A percentile compares a stretch with the other conserved stretches of the same genome.
phyloP scores from a whole-genome alignment of 1,140 invertebrate species.

The Drosophila arawakana region DNA sequence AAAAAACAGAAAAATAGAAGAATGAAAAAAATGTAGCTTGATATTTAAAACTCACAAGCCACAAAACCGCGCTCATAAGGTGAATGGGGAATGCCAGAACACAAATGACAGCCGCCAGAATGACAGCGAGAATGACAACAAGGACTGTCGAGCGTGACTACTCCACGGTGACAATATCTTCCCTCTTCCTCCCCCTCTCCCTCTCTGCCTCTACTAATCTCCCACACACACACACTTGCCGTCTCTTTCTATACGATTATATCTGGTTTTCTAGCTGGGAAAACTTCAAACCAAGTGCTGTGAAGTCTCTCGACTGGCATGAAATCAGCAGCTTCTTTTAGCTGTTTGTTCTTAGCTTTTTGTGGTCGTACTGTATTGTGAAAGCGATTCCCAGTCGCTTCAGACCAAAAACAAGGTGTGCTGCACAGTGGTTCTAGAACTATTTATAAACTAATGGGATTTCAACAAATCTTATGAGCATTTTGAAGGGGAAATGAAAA shows the following conservation, averaged over 20 bases:
- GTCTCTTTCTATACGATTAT: conserved; percentile 2
- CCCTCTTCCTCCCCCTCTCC: neutral
- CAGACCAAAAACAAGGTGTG: conserved; percentile 43
- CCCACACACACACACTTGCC: too few species aligned
- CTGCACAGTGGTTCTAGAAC: conserved; percentile 22
- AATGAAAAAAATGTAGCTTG: conserved; percentile 37
- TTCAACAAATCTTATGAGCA: neutral
- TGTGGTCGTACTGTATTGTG: conserved; percentile 65
- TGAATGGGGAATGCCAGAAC: conserved; percentile 13
- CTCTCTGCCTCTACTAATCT: too few species aligned
- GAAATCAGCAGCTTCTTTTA: conserved; percentile 13
- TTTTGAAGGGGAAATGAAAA: too few species aligned
- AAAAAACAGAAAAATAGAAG: conserved; percentile 18
- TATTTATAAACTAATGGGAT: neutral
- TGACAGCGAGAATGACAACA: conserved; percentile 15
- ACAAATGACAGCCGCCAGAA: conserved; percentile 25
- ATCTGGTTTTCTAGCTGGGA: neutral
- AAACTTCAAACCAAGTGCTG: conserved; percentile 58
- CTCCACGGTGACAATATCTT: conserved; percentile 12
- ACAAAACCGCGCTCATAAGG: conserved; percentile 46
- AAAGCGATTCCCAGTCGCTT: conserved; percentile 52
- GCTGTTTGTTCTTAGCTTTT: conserved; percentile 38
- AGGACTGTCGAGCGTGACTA: conserved; percentile 5
- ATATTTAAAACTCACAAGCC: conserved; percentile 73
- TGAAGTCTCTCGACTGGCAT: conserved; percentile 43